phyloP scores from a whole-genome alignment of 2,888 invertebrate species.

The Cosmopolites sordidus region DNA sequence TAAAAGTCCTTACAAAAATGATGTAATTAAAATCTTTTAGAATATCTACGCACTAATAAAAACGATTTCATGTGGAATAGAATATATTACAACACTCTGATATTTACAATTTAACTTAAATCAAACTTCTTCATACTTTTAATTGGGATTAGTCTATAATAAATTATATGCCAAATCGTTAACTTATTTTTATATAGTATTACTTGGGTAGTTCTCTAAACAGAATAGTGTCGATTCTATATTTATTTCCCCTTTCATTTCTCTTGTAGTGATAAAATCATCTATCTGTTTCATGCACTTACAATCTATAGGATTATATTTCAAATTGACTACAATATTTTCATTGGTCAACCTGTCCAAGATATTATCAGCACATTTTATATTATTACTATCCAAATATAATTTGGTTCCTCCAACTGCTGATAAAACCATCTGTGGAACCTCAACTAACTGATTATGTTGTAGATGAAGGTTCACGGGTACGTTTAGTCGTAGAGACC shows the following conservation, averaged over 20 bases:
- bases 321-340: conserved; percentile 21
- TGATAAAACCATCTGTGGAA: conserved; percentile 25
- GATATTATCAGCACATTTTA: conserved; percentile 33
- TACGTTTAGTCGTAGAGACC: conserved; percentile 24
- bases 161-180: too few species aligned
- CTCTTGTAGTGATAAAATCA: not conserved
- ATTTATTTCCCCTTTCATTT: conserved; percentile 13
- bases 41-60: too few species aligned
- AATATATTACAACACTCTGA: too few species aligned
- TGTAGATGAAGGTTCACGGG: conserved; percentile 33
- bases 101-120: too few species aligned
- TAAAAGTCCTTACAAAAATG: too few species aligned
- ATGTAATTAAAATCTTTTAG: too few species aligned
- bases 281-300: conserved; percentile 32
- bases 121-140: too few species aligned
- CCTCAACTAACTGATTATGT: conserved; percentile 28
- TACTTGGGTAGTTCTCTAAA: not conserved
- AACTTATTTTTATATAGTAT: too few species aligned
- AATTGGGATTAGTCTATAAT: too few species aligned
- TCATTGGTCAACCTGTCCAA: conserved; percentile 26
- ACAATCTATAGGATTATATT: conserved; percentile 35
- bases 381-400: conserved; percentile 30
- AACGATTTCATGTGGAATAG: too few species aligned
- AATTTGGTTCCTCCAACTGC: conserved; percentile 30
- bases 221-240: conserved; percentile 15